Evolutionary conservation across 2,113 vertebrate species (phyloP), one percentile per base, ranked within the genome.

Genomic region (Eudyptes chrysolophus): DNA sequence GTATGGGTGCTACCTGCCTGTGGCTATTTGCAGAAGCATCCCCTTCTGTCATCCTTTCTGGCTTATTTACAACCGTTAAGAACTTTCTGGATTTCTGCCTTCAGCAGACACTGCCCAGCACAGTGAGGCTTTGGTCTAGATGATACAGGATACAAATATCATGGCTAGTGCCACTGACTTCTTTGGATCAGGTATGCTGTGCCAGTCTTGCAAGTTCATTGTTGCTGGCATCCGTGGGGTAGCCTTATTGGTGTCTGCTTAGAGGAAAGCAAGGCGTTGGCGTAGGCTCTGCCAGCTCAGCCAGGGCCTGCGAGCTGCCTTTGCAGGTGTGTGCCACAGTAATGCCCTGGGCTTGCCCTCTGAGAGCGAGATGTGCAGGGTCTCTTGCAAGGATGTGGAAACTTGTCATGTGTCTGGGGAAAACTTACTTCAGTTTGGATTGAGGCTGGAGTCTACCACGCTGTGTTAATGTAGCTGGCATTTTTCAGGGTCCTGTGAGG

Each of bases 311-410:
- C 40, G 46, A 62, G 42, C 61, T 88, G 55, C 46, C 25, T 76
- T 38, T 60, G 48, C 42, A 55, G 42, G 3, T 36, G 25, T 54
- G 34, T 48, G 78, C 20, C 17, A 4, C 1, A 34, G 36, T 8
- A 49, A 58, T 2, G 3, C 24, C 11, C 57, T n/a, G 34, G 10
- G 19, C 8, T 34, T 22, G 10, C 25, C 2, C 21, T 65, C 40
- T 24, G 27, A 54, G 42, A 5, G 3, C 0, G 4, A 80, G 29
- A 24, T 7, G 30, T 55, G 29, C 9, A 17, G 6, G 1, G 7
- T n/a, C 36, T 75, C 38, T 87, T 52, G 11, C 13, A 78, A 75
- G 46, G 78, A 19, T 22, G 8, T 58, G 55, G 19, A 75, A 84
- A 42, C 7, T 4, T 69, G 5, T 34, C 44, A 15, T 6, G 6